Percentiles rank a stretch among this genome's conserved stretches.
phyloP scores from a whole-genome alignment of 2,113 vertebrate genomes.

The Pipra filicauda region DNA sequence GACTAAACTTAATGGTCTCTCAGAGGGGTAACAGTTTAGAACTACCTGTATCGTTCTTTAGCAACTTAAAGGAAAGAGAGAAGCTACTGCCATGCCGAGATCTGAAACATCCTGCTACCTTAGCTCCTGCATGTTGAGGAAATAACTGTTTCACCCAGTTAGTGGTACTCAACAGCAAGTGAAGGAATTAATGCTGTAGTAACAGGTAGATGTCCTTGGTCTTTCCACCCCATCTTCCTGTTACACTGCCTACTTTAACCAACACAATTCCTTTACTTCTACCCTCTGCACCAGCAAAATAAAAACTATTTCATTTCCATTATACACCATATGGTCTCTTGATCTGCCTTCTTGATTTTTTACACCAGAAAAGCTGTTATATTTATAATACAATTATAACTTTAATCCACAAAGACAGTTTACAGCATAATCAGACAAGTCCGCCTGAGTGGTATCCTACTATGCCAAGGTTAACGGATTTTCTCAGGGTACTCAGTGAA shows the following conservation, averaged over 20 bases:
- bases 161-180: not conserved
- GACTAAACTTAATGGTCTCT: not conserved
- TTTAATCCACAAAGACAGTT: not conserved
- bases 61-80: not conserved
- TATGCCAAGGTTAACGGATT: not conserved
- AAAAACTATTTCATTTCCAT: conserved; percentile 14
- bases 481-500: not conserved
- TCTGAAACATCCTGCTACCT: not conserved
- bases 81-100: not conserved
- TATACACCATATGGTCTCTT: not conserved
- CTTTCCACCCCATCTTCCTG: not conserved
- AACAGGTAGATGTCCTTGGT: conserved; percentile 23
- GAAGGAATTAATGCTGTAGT: not conserved
- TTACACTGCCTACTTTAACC: conserved; percentile 9
- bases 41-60: conserved; percentile 17
- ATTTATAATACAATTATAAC: conserved; percentile 15
- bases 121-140: not conserved
- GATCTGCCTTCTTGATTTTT: conserved; percentile 23
- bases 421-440: not conserved
- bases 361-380: conserved; percentile 17
- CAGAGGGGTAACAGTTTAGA: not conserved
- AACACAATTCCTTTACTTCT: conserved; percentile 17
- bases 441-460: not conserved
- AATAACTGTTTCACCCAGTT: not conserved
- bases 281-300: not conserved